These are phyloP conservation scores for Pachyuromys duprasi DNA, from an alignment of 2,797 vertebrate genomes.

Conservation along the genomic window DNA sequence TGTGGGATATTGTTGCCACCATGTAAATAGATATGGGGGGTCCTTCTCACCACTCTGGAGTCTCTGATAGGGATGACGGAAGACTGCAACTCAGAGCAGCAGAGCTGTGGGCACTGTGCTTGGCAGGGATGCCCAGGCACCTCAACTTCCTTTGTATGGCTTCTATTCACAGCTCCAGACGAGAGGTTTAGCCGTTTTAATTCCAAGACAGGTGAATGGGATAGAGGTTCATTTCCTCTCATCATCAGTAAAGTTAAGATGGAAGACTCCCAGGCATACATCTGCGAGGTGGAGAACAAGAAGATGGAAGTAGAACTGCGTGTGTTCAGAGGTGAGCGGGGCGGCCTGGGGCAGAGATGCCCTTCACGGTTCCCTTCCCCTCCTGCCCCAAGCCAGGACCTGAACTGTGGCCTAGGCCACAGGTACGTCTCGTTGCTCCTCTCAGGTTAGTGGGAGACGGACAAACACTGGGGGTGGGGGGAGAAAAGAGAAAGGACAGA, in stretches of 20 bases:
- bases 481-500: neutral
- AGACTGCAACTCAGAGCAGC: neutral
- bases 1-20: neutral
- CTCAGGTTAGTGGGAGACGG: neutral
- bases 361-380: too few relatives aligned
- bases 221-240: conserved; percentile 68
- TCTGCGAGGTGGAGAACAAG: conserved; percentile 52
- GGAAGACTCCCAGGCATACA: conserved; percentile 74
- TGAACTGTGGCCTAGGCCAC: neutral
- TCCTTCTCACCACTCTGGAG: neutral
- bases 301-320: conserved; percentile 54
- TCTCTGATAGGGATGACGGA: neutral
- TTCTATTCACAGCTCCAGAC: conserved; percentile 42
- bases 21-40: neutral
- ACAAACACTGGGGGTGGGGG: neutral
- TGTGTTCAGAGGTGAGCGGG: conserved; percentile 83
- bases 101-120: neutral
- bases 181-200: fast-evolving
- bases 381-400: neutral
- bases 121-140: neutral
- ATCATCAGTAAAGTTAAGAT: conserved; percentile 53
- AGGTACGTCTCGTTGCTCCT: neutral
- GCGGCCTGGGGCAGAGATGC: fast-evolving
- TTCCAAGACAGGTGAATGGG: fast-evolving
- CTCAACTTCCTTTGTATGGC: neutral